Base-by-base conservation (phyloP, 2,113 vertebrate genomes). In the Triplophysa rosa region DNA sequence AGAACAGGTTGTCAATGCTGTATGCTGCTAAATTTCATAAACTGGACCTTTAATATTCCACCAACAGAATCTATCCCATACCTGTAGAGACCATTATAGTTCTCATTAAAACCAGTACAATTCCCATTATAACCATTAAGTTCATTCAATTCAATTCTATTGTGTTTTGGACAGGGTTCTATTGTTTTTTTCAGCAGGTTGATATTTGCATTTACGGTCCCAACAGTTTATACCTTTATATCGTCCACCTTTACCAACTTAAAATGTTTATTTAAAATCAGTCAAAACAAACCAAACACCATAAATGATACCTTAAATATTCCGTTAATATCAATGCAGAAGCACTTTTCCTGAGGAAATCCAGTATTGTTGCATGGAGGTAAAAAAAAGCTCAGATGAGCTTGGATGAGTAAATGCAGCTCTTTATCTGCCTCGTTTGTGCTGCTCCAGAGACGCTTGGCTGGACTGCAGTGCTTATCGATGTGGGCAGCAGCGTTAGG, bases 371-470 rank as follows among this genome's bases (percentile, higher is more conserved):
- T n/a, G n/a, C 59, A 72, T 81, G 61, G 66, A 75, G 45, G 11
- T 26, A 73, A 76, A 68, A 68, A 29, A n/a, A 29, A 64, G 73
- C 61, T 76, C 23, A 64, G 73, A 65, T 29, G 56, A 75, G 64
- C 47, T 12, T n/a, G 78, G 79, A 64, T 79, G 67, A 81, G 71
- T 59, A 78, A 80, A 80, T 63, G 49, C 19, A 10, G 62, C 7
- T 63, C 66, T 80, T 80, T 79, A 67, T 81, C 82, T 76, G 84
- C 72, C 64, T 84, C 62, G 72, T 86, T 86, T 84, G 84, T 75
- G 82, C 69, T 23, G 26, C 67, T 80, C 65, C 40, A 56, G 82
- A 75, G 75, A 63, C 74, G 73, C 68, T 74, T 45, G 45, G 67
- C 63, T 65, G 78, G 79, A 84, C 80, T 37, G 70, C 9, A 67